These are phyloP conservation scores for Aurelia aurita complex sp. Pacific DNA, from an alignment of 30 jellyfish, hydroid and myxozoan species.

Conservation along the genomic window DNA sequence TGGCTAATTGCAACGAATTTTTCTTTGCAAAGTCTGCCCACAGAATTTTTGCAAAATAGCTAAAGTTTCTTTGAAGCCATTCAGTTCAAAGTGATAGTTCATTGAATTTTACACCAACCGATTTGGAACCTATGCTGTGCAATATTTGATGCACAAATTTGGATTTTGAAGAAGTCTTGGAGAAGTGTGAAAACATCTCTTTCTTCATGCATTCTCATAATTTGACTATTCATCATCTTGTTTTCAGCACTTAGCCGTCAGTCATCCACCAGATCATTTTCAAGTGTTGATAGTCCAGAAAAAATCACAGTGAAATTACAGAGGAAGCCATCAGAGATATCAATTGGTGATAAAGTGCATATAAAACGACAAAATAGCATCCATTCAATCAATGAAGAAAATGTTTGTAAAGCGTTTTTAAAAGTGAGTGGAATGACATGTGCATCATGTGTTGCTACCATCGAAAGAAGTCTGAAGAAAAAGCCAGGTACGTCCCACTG, in stretches of 20 bases:
- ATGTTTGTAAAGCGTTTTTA: slow-evolving; percentile 73
- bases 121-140: too few species aligned
- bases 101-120: too few species aligned
- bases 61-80: too few species aligned
- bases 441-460: slow-evolving; percentile 97
- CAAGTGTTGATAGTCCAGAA: slow-evolving; percentile 43
- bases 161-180: too few species aligned
- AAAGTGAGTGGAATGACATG: slow-evolving; percentile 95
- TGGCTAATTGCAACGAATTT: too few species aligned
- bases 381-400: slow-evolving; percentile 62
- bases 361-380: slow-evolving; percentile 43
- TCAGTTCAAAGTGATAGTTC: too few species aligned
- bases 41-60: too few species aligned
- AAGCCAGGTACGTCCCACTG: slow-evolving; percentile 32
- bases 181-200: too few species aligned
- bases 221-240: background rate
- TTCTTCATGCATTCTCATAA: too few species aligned
- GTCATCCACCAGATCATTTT: slow-evolving; percentile 52
- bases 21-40: too few species aligned
- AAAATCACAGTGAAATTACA: slow-evolving; percentile 48
- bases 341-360: slow-evolving; percentile 69
- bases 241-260: slow-evolving; percentile 59
- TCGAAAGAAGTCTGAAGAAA: slow-evolving; percentile 79
- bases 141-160: too few species aligned
- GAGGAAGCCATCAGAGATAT: slow-evolving; percentile 63